Percentiles rank a stretch among this genome's conserved stretches.
Evolutionary conservation across 2,113 vertebrate species (phyloP).

Genomic region (Sander lucioperca): DNA sequence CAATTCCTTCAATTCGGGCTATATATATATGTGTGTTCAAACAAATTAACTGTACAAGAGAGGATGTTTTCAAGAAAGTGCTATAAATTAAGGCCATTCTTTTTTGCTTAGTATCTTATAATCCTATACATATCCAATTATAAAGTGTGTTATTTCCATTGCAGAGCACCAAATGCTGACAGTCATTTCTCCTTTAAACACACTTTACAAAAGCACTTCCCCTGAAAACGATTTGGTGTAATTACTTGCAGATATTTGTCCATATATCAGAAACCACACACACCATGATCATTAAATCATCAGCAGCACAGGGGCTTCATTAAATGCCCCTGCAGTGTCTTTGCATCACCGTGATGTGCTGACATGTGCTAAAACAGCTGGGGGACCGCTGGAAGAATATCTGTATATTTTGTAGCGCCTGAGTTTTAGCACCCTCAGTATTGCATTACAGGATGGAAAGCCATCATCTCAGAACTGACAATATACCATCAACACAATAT

Average conservation of each 20-base stretch:
- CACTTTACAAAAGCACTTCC: constrained; percentile 2
- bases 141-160: not conserved
- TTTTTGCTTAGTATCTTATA: not conserved
- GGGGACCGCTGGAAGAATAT: constrained; percentile 28
- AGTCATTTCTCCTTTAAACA: not conserved
- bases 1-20: not conserved
- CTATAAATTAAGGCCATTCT: not conserved
- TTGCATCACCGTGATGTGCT: constrained; percentile 39
- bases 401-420: constrained; percentile 16
- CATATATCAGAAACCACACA: constrained; percentile 49
- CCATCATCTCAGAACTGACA: constrained; percentile 40
- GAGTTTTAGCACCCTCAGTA: constrained; percentile 36
- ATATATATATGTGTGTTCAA: not conserved
- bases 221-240: constrained; percentile 9
- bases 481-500: constrained; percentile 48
- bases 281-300: constrained; percentile 46
- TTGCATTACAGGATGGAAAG: constrained; percentile 29
- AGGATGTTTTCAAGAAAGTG: not conserved
- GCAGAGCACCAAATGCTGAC: not conserved
- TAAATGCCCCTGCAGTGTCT: constrained; percentile 40
- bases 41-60: not conserved
- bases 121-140: not conserved
- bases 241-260: constrained; percentile 37
- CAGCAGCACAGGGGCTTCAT: constrained; percentile 34
- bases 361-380: constrained; percentile 60